Base-by-base conservation (phyloP, 2,113 vertebrate genomes). In the Prietella phreatophila region DNA sequence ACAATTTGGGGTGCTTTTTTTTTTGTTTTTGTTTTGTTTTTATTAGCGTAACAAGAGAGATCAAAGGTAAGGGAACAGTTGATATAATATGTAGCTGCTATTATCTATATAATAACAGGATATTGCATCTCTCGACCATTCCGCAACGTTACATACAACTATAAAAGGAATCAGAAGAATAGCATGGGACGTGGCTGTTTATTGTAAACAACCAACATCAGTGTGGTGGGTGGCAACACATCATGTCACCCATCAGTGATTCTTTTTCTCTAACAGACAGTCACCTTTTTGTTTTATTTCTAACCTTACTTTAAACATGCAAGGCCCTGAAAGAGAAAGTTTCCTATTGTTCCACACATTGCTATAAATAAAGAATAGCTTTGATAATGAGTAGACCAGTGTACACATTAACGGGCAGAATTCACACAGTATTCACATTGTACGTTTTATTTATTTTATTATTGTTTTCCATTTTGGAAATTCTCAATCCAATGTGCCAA, bases 1-100 rank as follows among this genome's bases (percentile, higher is more conserved):
- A 19, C 2, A 30, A 0, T 10, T 5, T 5, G 1, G 1, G 1
- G 11, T 22, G 4, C 0, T 50, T 5, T 53, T 2, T 6, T n/a
- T 55, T 17, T 2, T n/a, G n/a, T n/a, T n/a, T n/a, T n/a, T n/a
- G n/a, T 55, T 25, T 17, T 27, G 20, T 39, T 22, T 69, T 27
- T 50, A 50, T 50, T 78, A 10, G 27, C 27, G 19, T 2, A 78
- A 50, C 27, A 55, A 7, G 17, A 58, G 13, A 13, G 9, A 0
- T 4, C 33, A 20, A 81, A 56, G 20, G 1, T 55, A 17, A 56
- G n/a, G 53, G 8, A 80, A 33, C 19, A 0, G 20, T 53, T 33
- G 53, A 1, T 58, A 42, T 42, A 0, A 42, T 42, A 42, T 36
- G 30, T 81, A 81, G 42, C 75, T 17, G 42, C 75, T n/a, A 8